Evolutionary conservation across 30 jellyfish, hydroid and myxozoan genomes (phyloP), one percentile per base, ranked within the genome.

Genomic region (Pelagia noctiluca): DNA sequence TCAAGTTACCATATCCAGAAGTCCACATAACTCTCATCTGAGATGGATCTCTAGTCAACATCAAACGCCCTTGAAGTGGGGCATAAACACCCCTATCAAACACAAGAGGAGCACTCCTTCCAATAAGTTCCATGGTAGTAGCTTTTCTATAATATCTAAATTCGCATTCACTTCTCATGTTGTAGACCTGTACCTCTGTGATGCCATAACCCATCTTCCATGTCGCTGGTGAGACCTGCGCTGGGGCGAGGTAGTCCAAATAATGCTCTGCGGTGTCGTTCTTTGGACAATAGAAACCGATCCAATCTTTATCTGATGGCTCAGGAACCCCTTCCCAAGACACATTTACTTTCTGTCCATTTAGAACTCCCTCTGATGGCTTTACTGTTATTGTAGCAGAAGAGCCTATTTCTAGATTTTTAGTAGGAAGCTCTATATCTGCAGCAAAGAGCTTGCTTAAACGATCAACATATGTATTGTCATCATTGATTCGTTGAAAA

Each of bases 21-120:
- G 76, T 61, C 96, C 96, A 87, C 91, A 79, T 76, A 19, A 87
- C 88, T 57, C 96, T 76, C 96, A 87, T 78, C 54, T 87, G 87
- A 13, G 77, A 8, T 16, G 96, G 92, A 24, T 87, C 78, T 33
- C 83, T 53, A 2, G 96, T 87, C 88, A 78, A 8, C 11, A 90
- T 49, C 24, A 87, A 25, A 21, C 84, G 85, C 1, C 81, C 91
- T 50, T 87, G 96, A 0, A 79, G 74, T 12, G 96, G 88, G 19
- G 80, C 75, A 22, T 76, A 61, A 7, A 21, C 48, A 11, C 91
- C 91, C 64, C 32, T 23, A 24, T 49, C 30, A 60, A 87, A 87
- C 24, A 5, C 23, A 13, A 87, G 75, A 25, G 54, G 19, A 22
- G 53, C 19, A 70, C 96, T 87, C 25, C 76, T 54, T 12, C 73